These are phyloP conservation scores for Stercorarius parasiticus DNA, from an alignment of 2,113 vertebrate species.

Conservation along the genomic window DNA sequence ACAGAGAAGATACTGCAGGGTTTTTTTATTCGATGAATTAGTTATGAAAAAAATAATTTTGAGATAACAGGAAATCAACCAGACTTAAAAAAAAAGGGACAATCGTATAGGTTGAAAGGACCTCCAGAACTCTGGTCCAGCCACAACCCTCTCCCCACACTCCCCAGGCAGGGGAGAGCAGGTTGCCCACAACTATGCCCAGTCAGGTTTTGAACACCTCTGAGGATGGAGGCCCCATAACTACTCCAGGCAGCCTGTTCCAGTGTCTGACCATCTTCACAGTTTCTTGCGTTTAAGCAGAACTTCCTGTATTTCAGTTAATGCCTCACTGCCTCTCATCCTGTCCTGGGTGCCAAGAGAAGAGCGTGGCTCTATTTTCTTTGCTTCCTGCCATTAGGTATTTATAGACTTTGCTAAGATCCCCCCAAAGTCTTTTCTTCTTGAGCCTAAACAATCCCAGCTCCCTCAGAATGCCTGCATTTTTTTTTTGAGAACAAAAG, in stretches of 20 bases:
- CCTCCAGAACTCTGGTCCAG: not conserved
- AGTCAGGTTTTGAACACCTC: not conserved
- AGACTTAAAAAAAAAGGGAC: not conserved
- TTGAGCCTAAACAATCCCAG: not conserved
- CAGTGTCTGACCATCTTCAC: not conserved
- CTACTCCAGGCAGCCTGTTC: not conserved
- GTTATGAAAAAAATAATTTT: not conserved
- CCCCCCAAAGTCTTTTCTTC: not conserved
- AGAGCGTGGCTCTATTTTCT: not conserved
- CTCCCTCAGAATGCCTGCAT: not conserved
- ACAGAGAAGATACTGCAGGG: not conserved
- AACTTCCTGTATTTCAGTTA: not conserved
- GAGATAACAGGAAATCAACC: not conserved
- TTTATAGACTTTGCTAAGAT: not conserved
- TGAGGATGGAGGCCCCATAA: not conserved
- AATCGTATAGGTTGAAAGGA: not conserved
- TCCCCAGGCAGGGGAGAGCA: not conserved
- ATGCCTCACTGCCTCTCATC: not conserved
- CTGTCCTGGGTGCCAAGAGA: not conserved
- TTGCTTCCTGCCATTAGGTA: not conserved
- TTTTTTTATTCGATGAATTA: not conserved
- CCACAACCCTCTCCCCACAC: fast-evolving
- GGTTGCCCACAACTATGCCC: not conserved
- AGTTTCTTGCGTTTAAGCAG: not conserved
- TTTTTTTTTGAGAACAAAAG: not conserved